These are phyloP conservation scores for Lasioglossum lativentre DNA, from an alignment of 2,888 invertebrate species.

Conservation along the genomic window DNA sequence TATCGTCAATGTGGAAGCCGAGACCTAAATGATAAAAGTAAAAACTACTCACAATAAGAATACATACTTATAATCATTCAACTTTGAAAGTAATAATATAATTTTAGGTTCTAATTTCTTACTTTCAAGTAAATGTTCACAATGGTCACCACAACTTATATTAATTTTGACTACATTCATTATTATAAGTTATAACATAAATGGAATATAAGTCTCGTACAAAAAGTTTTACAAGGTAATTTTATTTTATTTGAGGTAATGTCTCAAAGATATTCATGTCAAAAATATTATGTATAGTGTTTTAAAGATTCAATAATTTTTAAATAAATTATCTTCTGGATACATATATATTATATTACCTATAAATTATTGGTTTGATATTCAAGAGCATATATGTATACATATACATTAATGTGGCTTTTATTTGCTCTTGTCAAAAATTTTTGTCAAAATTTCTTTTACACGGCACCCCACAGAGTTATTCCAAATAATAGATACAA, in stretches of 20 bases:
- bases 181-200: constrained; percentile 26
- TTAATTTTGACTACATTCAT: constrained; percentile 17
- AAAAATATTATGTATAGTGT: not conserved
- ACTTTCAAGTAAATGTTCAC: constrained; percentile 22
- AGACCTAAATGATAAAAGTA: constrained; percentile 90
- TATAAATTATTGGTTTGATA: too few relatives aligned
- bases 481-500: too few relatives aligned
- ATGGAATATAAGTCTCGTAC: not conserved
- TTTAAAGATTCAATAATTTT: not conserved
- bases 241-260: not conserved
- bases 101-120: constrained; percentile 23
- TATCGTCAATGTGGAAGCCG: constrained; percentile 91
- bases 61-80: not conserved
- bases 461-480: too few relatives aligned
- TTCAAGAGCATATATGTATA: too few relatives aligned
- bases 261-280: not conserved
- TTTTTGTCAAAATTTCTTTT: too few relatives aligned
- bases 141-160: constrained; percentile 7
- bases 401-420: too few relatives aligned
- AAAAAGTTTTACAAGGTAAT: not conserved
- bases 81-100: constrained; percentile 13
- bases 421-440: too few relatives aligned
- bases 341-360: not conserved
- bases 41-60: not conserved
- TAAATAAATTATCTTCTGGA: not conserved